A percentile compares a stretch with the other conserved stretches of the same genome.
Evolutionary conservation across 1,140 invertebrate species (phyloP).

Genomic region (Apolygus lucorum): DNA sequence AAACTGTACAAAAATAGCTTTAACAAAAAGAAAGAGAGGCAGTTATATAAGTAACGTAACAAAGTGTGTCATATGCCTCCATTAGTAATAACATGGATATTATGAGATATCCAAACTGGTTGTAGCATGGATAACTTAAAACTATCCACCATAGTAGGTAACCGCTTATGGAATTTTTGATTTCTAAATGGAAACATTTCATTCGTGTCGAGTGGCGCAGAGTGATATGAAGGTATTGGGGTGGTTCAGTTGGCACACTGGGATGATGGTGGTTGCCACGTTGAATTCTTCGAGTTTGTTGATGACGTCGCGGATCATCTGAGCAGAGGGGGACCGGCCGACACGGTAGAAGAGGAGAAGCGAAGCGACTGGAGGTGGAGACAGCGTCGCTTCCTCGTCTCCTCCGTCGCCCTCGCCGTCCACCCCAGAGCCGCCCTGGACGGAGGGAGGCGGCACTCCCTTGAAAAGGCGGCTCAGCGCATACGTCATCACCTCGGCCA

Average conservation of each 20-base stretch:
- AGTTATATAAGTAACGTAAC: background rate
- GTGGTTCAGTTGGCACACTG: slow-evolving; percentile 57
- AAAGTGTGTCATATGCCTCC: background rate
- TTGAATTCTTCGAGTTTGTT: slow-evolving; percentile 44
- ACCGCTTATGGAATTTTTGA: too few relatives aligned
- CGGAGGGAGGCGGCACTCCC: slow-evolving; percentile 42
- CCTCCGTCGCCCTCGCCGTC: background rate
- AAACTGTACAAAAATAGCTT: background rate
- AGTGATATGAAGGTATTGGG: slow-evolving; percentile 35
- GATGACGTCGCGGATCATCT: slow-evolving; percentile 46
- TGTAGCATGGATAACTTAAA: too few relatives aligned
- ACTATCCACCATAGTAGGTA: too few relatives aligned
- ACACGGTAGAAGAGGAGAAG: slow-evolving; percentile 68
- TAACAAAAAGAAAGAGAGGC: background rate
- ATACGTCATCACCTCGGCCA: slow-evolving; percentile 62
- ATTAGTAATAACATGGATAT: too few relatives aligned
- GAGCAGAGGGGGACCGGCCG: slow-evolving; percentile 45
- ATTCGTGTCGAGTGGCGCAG: slow-evolving; percentile 32
- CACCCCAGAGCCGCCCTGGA: background rate
- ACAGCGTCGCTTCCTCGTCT: slow-evolving; percentile 36
- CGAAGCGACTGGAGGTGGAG: slow-evolving; percentile 50
- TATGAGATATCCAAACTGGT: too few relatives aligned
- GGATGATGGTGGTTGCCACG: slow-evolving; percentile 62
- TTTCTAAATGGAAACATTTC: background rate
- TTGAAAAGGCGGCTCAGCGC: slow-evolving; percentile 60